Evolutionary conservation across 2,888 invertebrate genomes (phyloP).

Genomic region (Perithous albicinctus): DNA sequence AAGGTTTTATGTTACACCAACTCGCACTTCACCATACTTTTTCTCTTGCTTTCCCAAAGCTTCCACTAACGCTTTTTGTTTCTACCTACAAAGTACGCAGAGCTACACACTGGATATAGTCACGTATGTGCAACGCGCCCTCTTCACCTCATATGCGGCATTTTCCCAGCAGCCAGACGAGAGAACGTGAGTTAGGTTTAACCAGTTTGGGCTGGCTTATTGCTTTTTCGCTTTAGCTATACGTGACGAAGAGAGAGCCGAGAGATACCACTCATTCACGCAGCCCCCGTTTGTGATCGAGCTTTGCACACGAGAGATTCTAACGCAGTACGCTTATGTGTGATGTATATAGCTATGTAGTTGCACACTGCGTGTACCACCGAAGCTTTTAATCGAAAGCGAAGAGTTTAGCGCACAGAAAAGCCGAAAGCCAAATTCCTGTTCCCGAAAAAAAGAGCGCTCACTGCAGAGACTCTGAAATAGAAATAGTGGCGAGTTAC

Average conservation of each 20-base stretch:
- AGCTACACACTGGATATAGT: neutral
- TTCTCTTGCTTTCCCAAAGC: neutral
- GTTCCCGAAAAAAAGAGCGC: neutral
- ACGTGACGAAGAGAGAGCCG: neutral
- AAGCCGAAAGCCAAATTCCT: constrained; percentile 21
- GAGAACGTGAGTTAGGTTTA: constrained; percentile 26
- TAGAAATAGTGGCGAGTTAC: neutral
- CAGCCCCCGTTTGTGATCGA: constrained; percentile 21
- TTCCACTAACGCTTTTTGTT: constrained; percentile 8
- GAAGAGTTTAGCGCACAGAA: constrained; percentile 1
- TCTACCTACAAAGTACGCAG: neutral
- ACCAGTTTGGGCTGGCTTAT: constrained; percentile 8
- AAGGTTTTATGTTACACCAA: constrained; percentile 50
- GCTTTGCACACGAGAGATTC: constrained; percentile 13
- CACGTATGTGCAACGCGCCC: constrained; percentile 13
- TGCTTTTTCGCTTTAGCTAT: constrained; percentile 8
- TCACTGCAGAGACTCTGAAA: constrained; percentile 3
- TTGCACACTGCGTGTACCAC: too few relatives aligned
- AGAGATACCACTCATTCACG: constrained; percentile 13
- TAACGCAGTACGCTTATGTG: constrained; percentile 1
- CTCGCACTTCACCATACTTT: constrained; percentile 28
- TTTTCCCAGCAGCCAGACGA: constrained; percentile 6
- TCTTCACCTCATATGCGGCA: neutral
- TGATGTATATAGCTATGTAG: neutral
- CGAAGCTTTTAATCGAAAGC: constrained; percentile 38